Conservation (phyloP, 2,113 vertebrate species). For the Otocyon megalotis region DNA sequence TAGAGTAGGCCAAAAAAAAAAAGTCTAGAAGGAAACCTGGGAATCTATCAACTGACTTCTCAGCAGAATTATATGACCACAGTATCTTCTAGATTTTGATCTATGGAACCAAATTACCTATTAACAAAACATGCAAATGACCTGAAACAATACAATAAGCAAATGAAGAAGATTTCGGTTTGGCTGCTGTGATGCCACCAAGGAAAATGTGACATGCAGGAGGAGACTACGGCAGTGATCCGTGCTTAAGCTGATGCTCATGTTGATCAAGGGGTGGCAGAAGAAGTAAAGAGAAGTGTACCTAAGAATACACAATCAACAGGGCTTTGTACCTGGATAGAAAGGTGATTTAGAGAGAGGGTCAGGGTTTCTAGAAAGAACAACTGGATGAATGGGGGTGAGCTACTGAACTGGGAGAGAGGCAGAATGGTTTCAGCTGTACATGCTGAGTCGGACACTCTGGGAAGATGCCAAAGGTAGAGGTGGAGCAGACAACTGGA, state of each 20-base stretch:
- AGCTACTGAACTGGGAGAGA: background rate
- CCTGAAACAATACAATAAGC: background rate
- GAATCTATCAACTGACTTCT: background rate
- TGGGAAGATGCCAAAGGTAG: background rate
- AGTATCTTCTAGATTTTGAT: constrained; percentile 16
- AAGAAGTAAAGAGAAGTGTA: background rate
- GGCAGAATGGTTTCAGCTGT: background rate
- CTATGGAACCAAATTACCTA: background rate
- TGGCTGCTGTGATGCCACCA: background rate
- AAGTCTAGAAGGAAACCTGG: background rate
- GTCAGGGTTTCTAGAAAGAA: background rate
- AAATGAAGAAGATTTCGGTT: background rate
- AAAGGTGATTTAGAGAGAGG: background rate
- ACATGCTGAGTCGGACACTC: too few species aligned
- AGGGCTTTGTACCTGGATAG: background rate
- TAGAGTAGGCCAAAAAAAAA: background rate
- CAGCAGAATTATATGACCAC: background rate
- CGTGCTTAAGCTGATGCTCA: background rate
- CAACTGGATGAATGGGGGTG: background rate
- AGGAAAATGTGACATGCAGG: background rate
- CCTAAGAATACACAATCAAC: background rate
- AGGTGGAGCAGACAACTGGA: background rate
- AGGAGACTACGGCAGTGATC: background rate
- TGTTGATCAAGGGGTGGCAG: background rate
- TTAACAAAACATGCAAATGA: background rate